These are phyloP conservation scores for Arvicola amphibius DNA, from an alignment of 2,797 vertebrate species.

Conservation along the genomic window DNA sequence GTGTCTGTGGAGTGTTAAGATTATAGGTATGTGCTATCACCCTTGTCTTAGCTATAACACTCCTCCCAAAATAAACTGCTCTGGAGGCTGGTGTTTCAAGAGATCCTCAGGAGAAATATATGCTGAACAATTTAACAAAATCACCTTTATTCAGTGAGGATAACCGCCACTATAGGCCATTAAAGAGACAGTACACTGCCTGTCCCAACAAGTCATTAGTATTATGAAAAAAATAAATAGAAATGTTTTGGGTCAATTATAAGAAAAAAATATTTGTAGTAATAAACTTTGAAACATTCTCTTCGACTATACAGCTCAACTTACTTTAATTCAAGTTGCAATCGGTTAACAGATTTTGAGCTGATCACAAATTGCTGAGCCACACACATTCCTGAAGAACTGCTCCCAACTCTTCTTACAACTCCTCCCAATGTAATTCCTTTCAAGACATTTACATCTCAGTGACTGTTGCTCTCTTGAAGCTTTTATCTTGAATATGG, in stretches of 20 bases:
- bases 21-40: background rate
- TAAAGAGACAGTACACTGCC: background rate
- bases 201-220: background rate
- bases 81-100: background rate
- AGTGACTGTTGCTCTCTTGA: background rate
- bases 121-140: constrained; percentile 39
- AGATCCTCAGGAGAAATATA: background rate
- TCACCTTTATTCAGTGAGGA: background rate
- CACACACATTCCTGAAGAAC: constrained; percentile 17
- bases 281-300: constrained; percentile 44
- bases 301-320: constrained; percentile 36
- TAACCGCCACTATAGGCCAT: background rate
- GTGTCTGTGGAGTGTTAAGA: background rate
- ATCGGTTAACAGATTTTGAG: constrained; percentile 43
- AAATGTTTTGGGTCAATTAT: constrained; percentile 30
- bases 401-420: background rate
- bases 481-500: constrained; percentile 18
- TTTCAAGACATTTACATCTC: constrained; percentile 12
- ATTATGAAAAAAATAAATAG: constrained; percentile 37
- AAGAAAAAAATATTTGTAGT: constrained; percentile 35
- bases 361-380: constrained; percentile 34
- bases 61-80: background rate
- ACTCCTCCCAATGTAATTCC: background rate
- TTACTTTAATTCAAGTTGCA: constrained; percentile 48
- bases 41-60: background rate